Evolutionary conservation across 2,113 vertebrate genomes (phyloP).

Genomic region (Apteryx mantelli): DNA sequence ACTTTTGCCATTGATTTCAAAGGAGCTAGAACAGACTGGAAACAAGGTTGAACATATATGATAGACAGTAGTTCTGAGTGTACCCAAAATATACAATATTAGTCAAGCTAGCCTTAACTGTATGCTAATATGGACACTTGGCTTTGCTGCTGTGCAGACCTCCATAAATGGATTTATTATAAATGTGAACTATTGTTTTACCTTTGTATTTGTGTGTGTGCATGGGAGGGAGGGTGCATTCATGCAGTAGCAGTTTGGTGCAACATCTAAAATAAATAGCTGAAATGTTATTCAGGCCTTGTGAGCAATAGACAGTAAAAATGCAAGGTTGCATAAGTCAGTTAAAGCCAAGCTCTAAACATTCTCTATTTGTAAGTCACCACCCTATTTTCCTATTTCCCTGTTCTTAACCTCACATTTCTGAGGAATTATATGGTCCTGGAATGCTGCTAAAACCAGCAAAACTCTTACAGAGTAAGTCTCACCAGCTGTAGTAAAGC

Average conservation of each 20-base stretch:
- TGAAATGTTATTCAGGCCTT: background rate
- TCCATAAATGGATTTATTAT: background rate
- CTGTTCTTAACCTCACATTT: background rate
- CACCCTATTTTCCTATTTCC: background rate
- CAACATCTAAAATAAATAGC: background rate
- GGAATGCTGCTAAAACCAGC: background rate
- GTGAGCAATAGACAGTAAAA: background rate
- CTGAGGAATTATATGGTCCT: background rate
- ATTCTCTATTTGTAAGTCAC: background rate
- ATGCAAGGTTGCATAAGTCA: background rate
- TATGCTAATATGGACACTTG: accelerated
- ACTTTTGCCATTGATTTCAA: background rate
- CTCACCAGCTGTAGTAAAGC: background rate
- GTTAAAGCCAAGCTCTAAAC: background rate
- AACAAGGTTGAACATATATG: background rate
- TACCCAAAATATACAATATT: background rate
- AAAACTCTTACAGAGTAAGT: background rate
- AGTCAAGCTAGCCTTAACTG: background rate
- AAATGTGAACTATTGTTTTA: background rate
- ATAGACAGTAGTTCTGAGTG: background rate
- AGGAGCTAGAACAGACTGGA: background rate
- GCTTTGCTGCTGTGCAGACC: background rate
- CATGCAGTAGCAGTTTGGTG: background rate
- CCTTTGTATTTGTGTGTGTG: background rate
- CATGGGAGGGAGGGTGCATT: accelerated